phyloP scores from a whole-genome alignment of 2,888 invertebrate species.

The Chymomyza amoena region DNA sequence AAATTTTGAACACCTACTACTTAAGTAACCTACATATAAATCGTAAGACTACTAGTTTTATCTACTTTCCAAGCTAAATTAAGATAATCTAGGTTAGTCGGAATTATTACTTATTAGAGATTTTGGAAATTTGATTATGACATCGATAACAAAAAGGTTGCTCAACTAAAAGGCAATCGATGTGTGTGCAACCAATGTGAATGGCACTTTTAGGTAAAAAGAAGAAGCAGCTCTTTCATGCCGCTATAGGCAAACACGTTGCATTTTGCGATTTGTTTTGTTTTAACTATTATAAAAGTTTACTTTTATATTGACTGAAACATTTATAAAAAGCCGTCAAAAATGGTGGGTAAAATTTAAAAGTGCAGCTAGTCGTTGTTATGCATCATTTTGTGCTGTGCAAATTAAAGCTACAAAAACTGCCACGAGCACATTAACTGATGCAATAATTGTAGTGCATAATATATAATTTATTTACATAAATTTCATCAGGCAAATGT shows the following conservation, averaged over 20 bases:
- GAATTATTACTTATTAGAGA: neutral
- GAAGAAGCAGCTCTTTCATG: slow-evolving; percentile 19
- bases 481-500: slow-evolving; percentile 64
- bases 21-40: neutral
- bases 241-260: slow-evolving; percentile 58
- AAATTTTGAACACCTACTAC: neutral
- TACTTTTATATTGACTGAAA: neutral
- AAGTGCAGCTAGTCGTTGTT: neutral
- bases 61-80: slow-evolving; percentile 2
- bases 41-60: neutral
- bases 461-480: neutral
- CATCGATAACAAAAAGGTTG: slow-evolving; percentile 6
- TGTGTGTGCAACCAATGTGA: neutral
- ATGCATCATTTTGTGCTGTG: neutral
- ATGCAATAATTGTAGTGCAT: slow-evolving; percentile 44
- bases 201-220: slow-evolving; percentile 7
- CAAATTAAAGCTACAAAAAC: neutral
- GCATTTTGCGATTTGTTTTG: slow-evolving; percentile 43
- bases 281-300: neutral
- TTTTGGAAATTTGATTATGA: neutral
- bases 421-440: slow-evolving; percentile 32
- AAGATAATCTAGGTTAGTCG: slow-evolving; percentile 3
- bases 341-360: slow-evolving; percentile 29
- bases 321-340: slow-evolving; percentile 1
- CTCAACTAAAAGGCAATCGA: neutral